phyloP scores from a whole-genome alignment of 2,888 invertebrate genomes.

The Pterostichus madidus region DNA sequence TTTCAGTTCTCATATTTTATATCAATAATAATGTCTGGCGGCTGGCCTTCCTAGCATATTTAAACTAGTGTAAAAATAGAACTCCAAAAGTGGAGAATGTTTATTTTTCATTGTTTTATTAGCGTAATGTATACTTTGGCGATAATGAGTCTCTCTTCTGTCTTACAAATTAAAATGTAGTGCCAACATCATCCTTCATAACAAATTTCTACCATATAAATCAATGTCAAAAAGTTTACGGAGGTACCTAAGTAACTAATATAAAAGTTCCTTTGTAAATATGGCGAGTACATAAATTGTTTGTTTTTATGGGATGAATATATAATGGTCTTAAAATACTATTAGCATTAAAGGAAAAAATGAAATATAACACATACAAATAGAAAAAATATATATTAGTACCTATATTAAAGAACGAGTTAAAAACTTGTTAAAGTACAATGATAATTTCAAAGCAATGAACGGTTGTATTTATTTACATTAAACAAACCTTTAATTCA shows the following conservation, averaged over 20 bases:
- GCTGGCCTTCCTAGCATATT: too few species aligned
- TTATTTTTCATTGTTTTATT: slow-evolving; percentile 24
- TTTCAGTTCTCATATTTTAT: background rate
- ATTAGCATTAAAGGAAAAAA: too few species aligned
- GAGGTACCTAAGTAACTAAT: slow-evolving; percentile 6
- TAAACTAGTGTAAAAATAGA: background rate
- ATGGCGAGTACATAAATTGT: slow-evolving; percentile 7
- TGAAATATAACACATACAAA: too few species aligned
- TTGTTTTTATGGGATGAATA: slow-evolving; percentile 2
- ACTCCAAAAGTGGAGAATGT: background rate
- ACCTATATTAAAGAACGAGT: too few species aligned
- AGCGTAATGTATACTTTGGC: slow-evolving; percentile 27
- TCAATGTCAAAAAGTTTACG: slow-evolving; percentile 48
- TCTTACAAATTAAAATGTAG: slow-evolving; percentile 53
- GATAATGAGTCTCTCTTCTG: slow-evolving; percentile 32
- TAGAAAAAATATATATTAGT: too few species aligned
- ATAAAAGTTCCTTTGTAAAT: slow-evolving; percentile 30
- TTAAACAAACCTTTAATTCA: too few species aligned
- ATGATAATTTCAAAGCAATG: too few species aligned
- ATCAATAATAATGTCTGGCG: background rate
- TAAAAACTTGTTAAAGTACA: too few species aligned
- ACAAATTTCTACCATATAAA: slow-evolving; percentile 48
- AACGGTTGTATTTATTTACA: too few species aligned
- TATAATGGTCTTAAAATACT: background rate
- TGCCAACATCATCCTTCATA: slow-evolving; percentile 49